phyloP scores from a whole-genome alignment of 2,888 invertebrate species.

The Cryptus viduatorius region DNA sequence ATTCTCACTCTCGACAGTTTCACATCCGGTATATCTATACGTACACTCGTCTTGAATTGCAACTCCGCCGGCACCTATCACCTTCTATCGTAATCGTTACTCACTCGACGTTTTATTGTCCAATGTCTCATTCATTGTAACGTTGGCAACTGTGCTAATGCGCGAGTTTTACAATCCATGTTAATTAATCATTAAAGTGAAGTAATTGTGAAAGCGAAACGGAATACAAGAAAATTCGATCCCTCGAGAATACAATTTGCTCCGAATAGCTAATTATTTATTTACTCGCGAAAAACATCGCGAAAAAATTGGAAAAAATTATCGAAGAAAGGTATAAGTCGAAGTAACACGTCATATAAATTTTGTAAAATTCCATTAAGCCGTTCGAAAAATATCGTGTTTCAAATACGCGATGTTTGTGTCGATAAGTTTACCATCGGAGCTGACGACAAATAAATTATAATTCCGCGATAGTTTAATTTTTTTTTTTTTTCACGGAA shows the following conservation, averaged over 20 bases:
- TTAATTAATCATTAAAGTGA: background rate
- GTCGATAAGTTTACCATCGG: background rate
- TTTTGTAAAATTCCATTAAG: background rate
- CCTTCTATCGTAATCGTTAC: slow-evolving; percentile 29
- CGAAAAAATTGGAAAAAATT: background rate
- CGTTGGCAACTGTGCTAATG: background rate
- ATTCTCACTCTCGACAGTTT: slow-evolving; percentile 28
- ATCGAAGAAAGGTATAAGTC: background rate
- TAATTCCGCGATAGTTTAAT: no score
- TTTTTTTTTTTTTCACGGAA: background rate
- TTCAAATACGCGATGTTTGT: background rate
- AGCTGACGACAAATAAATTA: no score
- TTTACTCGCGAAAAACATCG: background rate
- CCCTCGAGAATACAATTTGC: background rate
- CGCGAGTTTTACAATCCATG: background rate
- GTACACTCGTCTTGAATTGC: background rate
- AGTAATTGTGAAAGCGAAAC: background rate
- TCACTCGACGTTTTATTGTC: slow-evolving; percentile 1
- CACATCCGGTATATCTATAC: background rate
- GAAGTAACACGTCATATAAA: background rate
- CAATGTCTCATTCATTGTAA: slow-evolving; percentile 11
- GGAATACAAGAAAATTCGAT: background rate
- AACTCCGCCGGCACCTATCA: background rate
- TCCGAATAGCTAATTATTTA: background rate
- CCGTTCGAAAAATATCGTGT: background rate